Conservation (phyloP, 1,140 invertebrate genomes). For the Argopecten irradians region DNA sequence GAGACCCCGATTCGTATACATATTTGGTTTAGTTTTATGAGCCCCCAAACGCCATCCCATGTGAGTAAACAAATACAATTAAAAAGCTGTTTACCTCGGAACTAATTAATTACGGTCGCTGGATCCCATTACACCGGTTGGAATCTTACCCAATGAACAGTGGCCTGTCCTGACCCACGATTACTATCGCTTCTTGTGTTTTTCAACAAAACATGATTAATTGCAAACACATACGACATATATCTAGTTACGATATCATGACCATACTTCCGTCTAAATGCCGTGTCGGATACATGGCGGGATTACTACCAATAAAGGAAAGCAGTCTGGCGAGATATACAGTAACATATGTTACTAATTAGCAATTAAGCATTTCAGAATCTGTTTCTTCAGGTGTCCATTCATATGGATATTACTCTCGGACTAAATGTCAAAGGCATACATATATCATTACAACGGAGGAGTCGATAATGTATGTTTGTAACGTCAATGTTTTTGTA, state of each 20-base stretch:
- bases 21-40: background rate
- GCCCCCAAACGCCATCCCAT: background rate
- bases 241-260: background rate
- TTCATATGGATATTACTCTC: background rate
- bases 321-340: background rate
- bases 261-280: background rate
- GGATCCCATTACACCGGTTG: background rate
- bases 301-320: background rate
- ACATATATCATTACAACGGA: background rate
- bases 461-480: background rate
- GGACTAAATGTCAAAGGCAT: background rate
- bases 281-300: background rate
- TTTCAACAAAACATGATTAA: conserved; percentile 18
- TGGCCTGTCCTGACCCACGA: background rate
- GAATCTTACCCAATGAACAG: background rate
- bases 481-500: background rate
- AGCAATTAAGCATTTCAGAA: conserved; percentile 1
- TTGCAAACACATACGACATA: background rate
- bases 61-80: conserved; percentile 18
- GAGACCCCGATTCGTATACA: background rate
- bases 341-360: background rate
- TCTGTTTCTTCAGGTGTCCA: background rate
- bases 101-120: background rate
- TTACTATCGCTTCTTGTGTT: background rate
- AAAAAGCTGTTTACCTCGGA: background rate